phyloP scores from a whole-genome alignment of 92 coral and sea anemone genomes.

The Pocillopora grandis region DNA sequence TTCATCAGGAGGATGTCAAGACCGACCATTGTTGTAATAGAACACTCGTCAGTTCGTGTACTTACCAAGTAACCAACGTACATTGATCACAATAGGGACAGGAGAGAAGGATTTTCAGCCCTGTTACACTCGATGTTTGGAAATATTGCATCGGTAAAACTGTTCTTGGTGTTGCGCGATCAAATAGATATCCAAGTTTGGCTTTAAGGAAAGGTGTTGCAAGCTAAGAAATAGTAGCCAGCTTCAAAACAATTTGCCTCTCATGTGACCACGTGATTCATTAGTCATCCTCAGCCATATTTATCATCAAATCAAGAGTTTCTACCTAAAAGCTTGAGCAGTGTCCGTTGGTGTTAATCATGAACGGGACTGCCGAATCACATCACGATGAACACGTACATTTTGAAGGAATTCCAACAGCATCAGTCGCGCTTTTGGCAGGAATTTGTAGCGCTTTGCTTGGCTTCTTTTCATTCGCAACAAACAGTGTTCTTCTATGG shows the following conservation, averaged over 20 bases:
- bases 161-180: not conserved
- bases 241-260: not conserved
- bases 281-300: not conserved
- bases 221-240: not conserved
- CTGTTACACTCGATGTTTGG: not conserved
- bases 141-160: not conserved
- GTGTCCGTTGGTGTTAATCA: not conserved
- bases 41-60: not conserved
- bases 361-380: not conserved
- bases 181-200: too few relatives aligned
- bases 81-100: not conserved
- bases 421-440: conserved; percentile 25
- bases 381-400: not conserved
- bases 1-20: not conserved
- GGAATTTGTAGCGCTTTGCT: conserved; percentile 59
- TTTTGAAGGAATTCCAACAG: not conserved
- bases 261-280: not conserved
- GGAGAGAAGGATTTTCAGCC: not conserved
- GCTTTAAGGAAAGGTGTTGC: too few relatives aligned
- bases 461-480: conserved; percentile 46
- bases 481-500: conserved; percentile 70
- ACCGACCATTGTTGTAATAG: not conserved
- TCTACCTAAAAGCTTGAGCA: not conserved
- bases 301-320: not conserved
- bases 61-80: not conserved